These are phyloP conservation scores for Drosophila ogumai DNA, from an alignment of 1,140 invertebrate genomes.

Conservation along the genomic window DNA sequence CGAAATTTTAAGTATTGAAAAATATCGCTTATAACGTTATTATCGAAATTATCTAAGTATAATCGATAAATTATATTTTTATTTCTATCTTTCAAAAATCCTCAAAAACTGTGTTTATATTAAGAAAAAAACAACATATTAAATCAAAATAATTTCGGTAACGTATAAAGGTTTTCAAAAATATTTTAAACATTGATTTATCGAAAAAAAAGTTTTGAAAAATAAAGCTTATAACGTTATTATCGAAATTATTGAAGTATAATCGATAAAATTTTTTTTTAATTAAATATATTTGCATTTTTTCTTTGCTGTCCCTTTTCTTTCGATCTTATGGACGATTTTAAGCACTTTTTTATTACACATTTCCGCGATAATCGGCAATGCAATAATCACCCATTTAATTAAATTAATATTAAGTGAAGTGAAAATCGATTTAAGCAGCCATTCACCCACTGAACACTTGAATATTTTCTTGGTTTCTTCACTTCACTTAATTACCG, in stretches of 20 bases:
- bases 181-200: neutral
- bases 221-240: too few species aligned
- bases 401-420: conserved; percentile 23
- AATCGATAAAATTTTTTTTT: too few species aligned
- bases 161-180: too few species aligned
- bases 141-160: too few species aligned
- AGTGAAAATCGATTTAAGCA: conserved; percentile 25
- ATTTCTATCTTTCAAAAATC: too few species aligned
- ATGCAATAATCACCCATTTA: neutral
- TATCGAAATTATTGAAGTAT: neutral
- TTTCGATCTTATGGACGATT: neutral
- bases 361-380: conserved; percentile 4
- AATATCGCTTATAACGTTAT: too few species aligned
- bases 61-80: too few species aligned
- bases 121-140: too few species aligned
- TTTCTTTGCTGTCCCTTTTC: too few species aligned
- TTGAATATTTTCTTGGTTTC: conserved; percentile 29
- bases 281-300: too few species aligned
- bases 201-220: too few species aligned
- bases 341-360: conserved; percentile 4
- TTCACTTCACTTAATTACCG: conserved; percentile 28
- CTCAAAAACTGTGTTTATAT: too few species aligned
- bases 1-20: neutral
- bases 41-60: neutral
- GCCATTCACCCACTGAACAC: conserved; percentile 2